Conservation (phyloP, 2,797 vertebrate species). For the Phyllotis vaccarum region DNA sequence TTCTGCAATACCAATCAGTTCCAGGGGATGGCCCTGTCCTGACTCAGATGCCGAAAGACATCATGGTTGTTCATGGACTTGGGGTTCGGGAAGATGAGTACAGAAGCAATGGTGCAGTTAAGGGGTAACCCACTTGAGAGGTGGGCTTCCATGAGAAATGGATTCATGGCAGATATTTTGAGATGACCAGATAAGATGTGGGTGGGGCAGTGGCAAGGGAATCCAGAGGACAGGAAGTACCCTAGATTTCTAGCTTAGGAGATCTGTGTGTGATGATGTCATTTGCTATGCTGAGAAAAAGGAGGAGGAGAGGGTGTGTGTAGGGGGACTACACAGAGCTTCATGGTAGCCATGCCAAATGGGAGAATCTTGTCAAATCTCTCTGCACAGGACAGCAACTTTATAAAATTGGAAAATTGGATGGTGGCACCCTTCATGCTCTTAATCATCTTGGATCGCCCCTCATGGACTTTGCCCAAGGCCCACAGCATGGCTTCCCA, state of each 20-base stretch:
- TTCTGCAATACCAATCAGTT: not conserved
- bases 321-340: not conserved
- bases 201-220: too few relatives aligned
- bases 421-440: not conserved
- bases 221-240: not conserved
- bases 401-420: not conserved
- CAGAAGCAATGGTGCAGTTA: not conserved
- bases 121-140: fast-evolving
- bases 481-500: not conserved
- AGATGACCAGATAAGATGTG: fast-evolving
- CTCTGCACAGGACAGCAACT: not conserved
- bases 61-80: not conserved
- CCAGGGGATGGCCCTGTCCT: not conserved
- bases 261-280: not conserved
- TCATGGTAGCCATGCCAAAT: not conserved
- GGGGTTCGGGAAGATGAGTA: fast-evolving
- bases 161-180: fast-evolving
- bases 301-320: too few relatives aligned
- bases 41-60: not conserved
- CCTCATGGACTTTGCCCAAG: not conserved
- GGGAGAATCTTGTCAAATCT: not conserved
- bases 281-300: not conserved
- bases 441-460: not conserved
- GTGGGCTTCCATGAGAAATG: not conserved
- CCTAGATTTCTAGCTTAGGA: not conserved